These are phyloP conservation scores for Gorsachius goisagi DNA, from an alignment of 2,113 vertebrate genomes.

Conservation along the genomic window DNA sequence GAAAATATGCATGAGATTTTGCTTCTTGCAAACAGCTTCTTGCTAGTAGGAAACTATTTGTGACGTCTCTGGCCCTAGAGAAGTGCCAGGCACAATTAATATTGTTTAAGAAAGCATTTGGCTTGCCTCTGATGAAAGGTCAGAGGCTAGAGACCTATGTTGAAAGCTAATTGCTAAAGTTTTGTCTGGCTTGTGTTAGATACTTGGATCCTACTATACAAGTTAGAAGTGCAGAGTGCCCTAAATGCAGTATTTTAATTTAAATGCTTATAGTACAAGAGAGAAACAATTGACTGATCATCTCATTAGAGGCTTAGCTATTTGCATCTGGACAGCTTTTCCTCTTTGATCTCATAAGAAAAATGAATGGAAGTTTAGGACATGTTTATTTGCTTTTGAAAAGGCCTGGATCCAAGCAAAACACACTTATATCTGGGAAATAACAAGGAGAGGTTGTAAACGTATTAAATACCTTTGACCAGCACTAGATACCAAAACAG, in stretches of 20 bases:
- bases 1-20: not conserved
- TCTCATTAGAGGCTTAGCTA: constrained; percentile 36
- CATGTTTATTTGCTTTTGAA: constrained; percentile 17
- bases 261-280: constrained; percentile 40
- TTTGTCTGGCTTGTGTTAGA: constrained; percentile 34
- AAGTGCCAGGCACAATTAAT: not conserved
- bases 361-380: constrained; percentile 16
- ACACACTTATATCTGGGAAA: not conserved
- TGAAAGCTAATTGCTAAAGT: constrained; percentile 44
- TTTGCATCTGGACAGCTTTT: constrained; percentile 43
- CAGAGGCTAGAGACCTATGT: not conserved
- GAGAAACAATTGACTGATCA: constrained; percentile 34
- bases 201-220: not conserved
- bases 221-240: not conserved
- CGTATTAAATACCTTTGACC: not conserved
- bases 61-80: not conserved
- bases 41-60: not conserved
- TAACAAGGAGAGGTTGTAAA: constrained; percentile 2
- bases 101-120: not conserved
- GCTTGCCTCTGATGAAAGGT: not conserved
- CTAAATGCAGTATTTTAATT: constrained; percentile 17
- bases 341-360: constrained; percentile 39
- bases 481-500: not conserved
- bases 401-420: constrained; percentile 44
- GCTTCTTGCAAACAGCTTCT: not conserved